Evolutionary conservation across 2,797 vertebrate genomes (phyloP).

Genomic region (Nyctibius grandis): DNA sequence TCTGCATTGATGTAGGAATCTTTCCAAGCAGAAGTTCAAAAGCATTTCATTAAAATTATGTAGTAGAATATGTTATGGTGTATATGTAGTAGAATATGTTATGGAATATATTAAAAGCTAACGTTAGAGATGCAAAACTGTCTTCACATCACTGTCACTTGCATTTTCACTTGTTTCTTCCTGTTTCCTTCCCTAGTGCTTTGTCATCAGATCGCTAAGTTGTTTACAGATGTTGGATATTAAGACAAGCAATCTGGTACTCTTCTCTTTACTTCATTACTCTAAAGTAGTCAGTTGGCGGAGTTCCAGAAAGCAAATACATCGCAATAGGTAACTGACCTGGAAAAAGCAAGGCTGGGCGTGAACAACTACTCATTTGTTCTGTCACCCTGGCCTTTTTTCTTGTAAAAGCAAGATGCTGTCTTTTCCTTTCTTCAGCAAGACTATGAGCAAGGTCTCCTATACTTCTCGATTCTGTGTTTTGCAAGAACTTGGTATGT

Average conservation of each 20-base stretch:
- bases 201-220: slow-evolving; percentile 20
- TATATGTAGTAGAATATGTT: neutral
- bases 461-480: neutral
- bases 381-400: neutral
- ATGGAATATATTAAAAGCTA: neutral
- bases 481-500: neutral
- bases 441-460: neutral
- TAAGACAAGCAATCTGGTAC: slow-evolving; percentile 2
- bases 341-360: neutral
- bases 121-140: neutral
- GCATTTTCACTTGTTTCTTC: neutral
- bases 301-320: neutral
- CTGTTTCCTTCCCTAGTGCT: neutral
- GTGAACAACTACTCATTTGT: neutral
- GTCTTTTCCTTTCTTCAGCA: neutral
- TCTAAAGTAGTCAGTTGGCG: neutral
- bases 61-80: neutral
- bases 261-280: slow-evolving; percentile 14
- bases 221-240: neutral
- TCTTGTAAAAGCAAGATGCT: neutral
- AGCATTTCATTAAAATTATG: neutral
- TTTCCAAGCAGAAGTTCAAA: neutral
- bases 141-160: neutral
- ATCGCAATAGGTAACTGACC: neutral
- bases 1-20: neutral